phyloP scores from a whole-genome alignment of 2,113 vertebrate genomes.

The Capreolus pygargus region DNA sequence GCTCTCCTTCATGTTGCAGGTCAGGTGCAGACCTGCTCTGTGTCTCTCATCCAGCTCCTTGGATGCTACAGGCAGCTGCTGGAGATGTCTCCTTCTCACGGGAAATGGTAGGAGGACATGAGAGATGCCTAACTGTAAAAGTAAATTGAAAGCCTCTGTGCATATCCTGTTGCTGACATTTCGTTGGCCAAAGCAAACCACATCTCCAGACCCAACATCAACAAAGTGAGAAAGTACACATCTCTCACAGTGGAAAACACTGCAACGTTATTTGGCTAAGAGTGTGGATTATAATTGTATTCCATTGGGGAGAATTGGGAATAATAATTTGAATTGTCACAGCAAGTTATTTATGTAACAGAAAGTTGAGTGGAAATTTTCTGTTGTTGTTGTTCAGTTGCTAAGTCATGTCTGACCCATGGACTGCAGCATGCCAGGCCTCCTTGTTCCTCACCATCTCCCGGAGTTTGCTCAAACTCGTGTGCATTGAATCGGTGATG shows the following conservation, averaged over 20 bases:
- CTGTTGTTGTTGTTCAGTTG: neutral
- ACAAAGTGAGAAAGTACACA: neutral
- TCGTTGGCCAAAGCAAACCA: neutral
- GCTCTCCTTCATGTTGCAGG: neutral
- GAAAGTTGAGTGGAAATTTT: neutral
- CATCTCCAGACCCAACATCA: neutral
- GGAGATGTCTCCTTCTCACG: neutral
- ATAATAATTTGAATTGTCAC: neutral
- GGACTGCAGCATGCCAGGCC: neutral
- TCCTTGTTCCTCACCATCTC: neutral
- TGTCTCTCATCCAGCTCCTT: neutral
- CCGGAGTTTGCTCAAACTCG: fast-evolving
- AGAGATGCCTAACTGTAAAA: neutral
- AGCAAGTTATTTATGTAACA: neutral
- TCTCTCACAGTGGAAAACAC: neutral
- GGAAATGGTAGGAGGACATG: neutral
- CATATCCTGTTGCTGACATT: neutral
- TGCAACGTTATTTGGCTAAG: neutral
- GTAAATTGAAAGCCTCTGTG: neutral
- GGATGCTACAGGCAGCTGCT: neutral
- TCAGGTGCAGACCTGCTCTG: neutral
- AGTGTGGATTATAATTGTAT: neutral
- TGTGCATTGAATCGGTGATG: neutral
- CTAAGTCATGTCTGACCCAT: neutral
- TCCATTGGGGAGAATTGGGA: neutral